Base-by-base conservation (phyloP, 2,797 vertebrate species). In the Rhinoraja longicauda region DNA sequence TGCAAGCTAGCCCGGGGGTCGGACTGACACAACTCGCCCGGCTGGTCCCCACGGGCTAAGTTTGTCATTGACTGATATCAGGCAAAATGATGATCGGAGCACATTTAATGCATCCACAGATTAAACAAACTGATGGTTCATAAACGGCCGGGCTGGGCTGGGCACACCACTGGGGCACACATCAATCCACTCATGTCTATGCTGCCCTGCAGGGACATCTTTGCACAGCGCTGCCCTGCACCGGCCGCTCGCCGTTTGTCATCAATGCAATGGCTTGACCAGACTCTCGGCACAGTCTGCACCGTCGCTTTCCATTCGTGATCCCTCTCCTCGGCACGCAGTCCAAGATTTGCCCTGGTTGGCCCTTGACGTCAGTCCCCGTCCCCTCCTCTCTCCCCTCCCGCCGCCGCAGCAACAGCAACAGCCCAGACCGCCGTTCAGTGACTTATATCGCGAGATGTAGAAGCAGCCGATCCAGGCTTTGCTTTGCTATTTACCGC, bases 371-470 rank as follows among this genome's bases (percentile, higher is more conserved):
- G 90, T 92, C 90, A 75, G 29, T 78, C 10, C 67, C 76, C 4
- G 21, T 9, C 73, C 45, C 45, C 45, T 53, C 45, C 45, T 53
- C 45, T 53, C 45, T 32, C 86, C 17, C 32, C 59, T 45, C 19
- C 90, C 10, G 39, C 36, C n/a, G 4, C 12, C 57, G 10, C 82
- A 12, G n/a, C 90, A 53, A 45, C 70, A 53, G 10, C 73, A 29
- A 39, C 45, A n/a, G 45, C 21, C 15, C 45, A 12, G 36, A 26
- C 3, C 10, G 59, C 21, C 67, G 45, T 32, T 64, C 17, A 24
- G 24, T 45, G 15, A 53, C 29, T n/a, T 73, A 7, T 92, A 73
- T 92, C 90, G 90, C 90, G 90, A 92, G 90, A 92, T 53, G 90
- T 92, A 1, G 36, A 45, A 39, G 57, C 70, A 53, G 19, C 9